Evolutionary conservation across 2,888 invertebrate species (phyloP).

Genomic region (Geophilus truncorum): DNA sequence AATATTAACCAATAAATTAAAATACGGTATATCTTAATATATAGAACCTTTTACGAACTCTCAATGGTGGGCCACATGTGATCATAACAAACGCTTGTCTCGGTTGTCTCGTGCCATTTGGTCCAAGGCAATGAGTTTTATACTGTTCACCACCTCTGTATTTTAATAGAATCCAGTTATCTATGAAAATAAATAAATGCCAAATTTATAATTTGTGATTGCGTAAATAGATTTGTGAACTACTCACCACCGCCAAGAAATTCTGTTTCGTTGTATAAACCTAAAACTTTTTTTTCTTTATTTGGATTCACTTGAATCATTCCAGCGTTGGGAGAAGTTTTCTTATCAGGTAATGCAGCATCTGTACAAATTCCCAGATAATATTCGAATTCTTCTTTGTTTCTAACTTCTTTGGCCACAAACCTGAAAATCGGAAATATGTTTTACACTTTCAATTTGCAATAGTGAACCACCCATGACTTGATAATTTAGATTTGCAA

Average conservation of each 20-base stretch:
- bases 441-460: background rate
- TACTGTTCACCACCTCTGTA: background rate
- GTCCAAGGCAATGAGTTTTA: background rate
- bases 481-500: background rate
- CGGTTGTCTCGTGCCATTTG: background rate
- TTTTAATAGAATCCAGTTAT: conserved; percentile 9
- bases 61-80: background rate
- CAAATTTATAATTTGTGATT: background rate
- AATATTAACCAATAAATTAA: background rate
- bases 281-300: background rate
- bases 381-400: background rate
- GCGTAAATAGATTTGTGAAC: background rate
- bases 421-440: background rate
- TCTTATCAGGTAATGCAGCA: background rate
- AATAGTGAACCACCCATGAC: background rate
- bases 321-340: background rate
- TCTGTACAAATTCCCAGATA: background rate
- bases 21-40: background rate
- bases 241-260: background rate
- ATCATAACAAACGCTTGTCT: conserved; percentile 3
- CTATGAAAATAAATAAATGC: background rate
- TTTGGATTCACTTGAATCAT: background rate
- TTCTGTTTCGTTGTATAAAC: conserved; percentile 2
- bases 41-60: background rate
- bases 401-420: background rate